Evolutionary conservation across 2,888 invertebrate species (phyloP).

Genomic region (Nemurella pictetii): DNA sequence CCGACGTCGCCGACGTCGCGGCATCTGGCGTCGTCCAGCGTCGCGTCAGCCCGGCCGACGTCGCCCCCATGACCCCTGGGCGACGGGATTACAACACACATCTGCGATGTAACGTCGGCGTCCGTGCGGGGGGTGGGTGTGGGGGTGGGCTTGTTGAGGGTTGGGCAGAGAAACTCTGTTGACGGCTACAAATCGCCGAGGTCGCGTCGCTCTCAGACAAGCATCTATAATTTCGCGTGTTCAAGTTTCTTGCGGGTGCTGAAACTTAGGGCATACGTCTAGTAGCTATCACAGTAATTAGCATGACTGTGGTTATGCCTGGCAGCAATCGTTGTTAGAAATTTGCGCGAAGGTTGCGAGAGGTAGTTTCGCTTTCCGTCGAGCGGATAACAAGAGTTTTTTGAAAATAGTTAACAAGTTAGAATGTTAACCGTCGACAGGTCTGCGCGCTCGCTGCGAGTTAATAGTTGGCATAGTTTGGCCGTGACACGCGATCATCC

Average conservation of each 20-base stretch:
- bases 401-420: conserved; percentile 11
- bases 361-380: background rate
- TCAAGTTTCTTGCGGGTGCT: background rate
- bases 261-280: background rate
- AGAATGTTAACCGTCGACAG: conserved; percentile 2
- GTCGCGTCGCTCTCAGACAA: background rate
- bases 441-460: background rate
- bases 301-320: background rate
- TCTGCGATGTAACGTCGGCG: background rate
- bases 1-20: background rate
- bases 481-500: background rate
- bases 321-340: background rate
- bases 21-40: background rate
- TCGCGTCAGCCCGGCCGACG: background rate
- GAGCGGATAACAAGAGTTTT: background rate
- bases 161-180: background rate
- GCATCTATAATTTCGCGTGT: background rate
- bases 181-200: background rate
- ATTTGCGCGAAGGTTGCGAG: background rate
- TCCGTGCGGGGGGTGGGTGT: no score
- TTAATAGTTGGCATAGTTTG: conserved; percentile 21
- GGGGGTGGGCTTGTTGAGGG: no score
- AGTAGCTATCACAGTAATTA: background rate
- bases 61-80: background rate
- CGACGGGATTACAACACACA: background rate